Conservation (phyloP, 2,888 invertebrate species). For the Mythimna lalbum region DNA sequence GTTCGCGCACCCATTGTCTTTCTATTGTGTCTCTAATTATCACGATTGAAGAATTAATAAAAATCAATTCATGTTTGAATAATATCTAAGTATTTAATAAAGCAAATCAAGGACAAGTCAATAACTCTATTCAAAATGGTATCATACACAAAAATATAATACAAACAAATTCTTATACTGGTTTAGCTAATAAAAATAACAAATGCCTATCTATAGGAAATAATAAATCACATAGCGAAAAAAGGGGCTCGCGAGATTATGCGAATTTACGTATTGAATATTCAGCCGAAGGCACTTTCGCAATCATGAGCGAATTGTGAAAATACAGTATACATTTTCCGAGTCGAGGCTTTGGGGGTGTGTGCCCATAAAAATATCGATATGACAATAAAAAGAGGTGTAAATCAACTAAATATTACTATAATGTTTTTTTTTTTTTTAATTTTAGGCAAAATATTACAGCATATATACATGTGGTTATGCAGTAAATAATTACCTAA, state of each 20-base stretch:
- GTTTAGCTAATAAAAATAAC: constrained; percentile 46
- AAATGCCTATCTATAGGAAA: constrained; percentile 45
- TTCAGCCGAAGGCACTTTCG: constrained; percentile 64
- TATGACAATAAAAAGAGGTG: background rate
- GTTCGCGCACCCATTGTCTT: too few relatives aligned
- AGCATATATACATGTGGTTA: too few relatives aligned
- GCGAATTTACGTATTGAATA: constrained; percentile 70
- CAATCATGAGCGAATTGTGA: constrained; percentile 62
- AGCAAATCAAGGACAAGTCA: too few relatives aligned
- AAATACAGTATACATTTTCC: constrained; percentile 56
- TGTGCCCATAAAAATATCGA: background rate
- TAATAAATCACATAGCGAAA: constrained; percentile 49
- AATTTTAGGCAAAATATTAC: too few relatives aligned
- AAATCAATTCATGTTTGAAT: too few relatives aligned
- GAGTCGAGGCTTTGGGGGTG: constrained; percentile 10
- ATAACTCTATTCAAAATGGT: background rate
- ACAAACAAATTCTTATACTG: constrained; percentile 12
- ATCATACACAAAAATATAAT: constrained; percentile 1
- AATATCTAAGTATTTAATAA: too few relatives aligned
- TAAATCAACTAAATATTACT: background rate
- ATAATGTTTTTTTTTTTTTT: too few relatives aligned
- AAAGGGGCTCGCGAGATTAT: constrained; percentile 60
- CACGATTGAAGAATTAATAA: too few relatives aligned
- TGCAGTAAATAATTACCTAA: too few relatives aligned
- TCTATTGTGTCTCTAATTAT: too few relatives aligned